Base-by-base conservation (phyloP, 2,888 invertebrate species). In the Physocephala rufipes region DNA sequence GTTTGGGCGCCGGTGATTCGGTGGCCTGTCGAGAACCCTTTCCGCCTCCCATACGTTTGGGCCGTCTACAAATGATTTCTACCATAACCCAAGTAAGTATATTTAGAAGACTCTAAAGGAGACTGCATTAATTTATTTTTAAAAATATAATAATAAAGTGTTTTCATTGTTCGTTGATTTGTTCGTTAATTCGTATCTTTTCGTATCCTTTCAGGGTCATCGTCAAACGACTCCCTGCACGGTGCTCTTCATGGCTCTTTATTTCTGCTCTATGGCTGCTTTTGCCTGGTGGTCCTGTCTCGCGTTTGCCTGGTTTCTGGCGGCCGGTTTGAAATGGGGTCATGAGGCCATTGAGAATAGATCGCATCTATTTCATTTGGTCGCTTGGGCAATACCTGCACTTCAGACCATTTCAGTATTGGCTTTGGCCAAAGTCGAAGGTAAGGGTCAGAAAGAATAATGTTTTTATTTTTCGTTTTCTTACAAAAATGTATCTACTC, bases 201-300 rank as follows among this genome's bases (percentile, higher is more conserved):
- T n/a, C n/a, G n/a, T 65, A 47, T 69, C 73, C 59, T 70, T 67
- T 26, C 78, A 86, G 86, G 86, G 86, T 77, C 86, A 86, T 81
- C 86, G 86, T 4, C 86, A 86, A 78, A 83, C 86, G 75, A 86
- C 86, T 72, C 83, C 90, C 80, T 98, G 97, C 86, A 97, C 97
- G 49, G 93, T 98, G 75, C 90, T 97, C 71, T 98, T 98, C 87
- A 97, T 98, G 96, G 90, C 96, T 81, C 90, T 97, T 61, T 96
- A 96, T 87, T 97, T 97, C 88, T 97, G 97, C 86, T 94, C 94
- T 83, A 97, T 97, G 95, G 96, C 97, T 30, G 95, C 95, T 61
- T 95, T 95, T 83, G 95, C 97, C 81, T 97, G 98, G 97, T 98
- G 97, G 97, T 96, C 97, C 67, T 92, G 97, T 79, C 88, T 98